Conservation (phyloP, 2,888 invertebrate species). For the Yponomeuta cagnagella region DNA sequence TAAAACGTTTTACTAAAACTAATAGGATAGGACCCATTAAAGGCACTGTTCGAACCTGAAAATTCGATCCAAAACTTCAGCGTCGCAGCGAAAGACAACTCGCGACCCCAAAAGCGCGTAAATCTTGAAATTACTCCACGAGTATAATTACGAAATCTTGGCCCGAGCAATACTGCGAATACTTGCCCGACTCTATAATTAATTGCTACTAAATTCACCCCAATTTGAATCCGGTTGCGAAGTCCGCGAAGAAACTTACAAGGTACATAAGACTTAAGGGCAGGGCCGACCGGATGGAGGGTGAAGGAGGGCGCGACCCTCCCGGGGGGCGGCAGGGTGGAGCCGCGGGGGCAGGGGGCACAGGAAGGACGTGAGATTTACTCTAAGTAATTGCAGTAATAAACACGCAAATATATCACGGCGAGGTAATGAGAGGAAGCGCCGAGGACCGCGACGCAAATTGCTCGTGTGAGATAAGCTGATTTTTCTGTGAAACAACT, state of each 20-base stretch:
- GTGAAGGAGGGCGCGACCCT: constrained; percentile 71
- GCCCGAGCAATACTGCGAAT: constrained; percentile 56
- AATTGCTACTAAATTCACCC: constrained; percentile 76
- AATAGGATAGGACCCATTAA: not conserved
- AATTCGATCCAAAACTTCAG: not conserved
- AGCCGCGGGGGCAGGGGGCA: constrained; percentile 39
- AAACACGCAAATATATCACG: constrained; percentile 76
- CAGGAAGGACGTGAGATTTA: constrained; percentile 76
- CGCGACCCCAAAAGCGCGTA: constrained; percentile 15
- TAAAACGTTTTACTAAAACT: no score
- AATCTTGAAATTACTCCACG: constrained; percentile 20
- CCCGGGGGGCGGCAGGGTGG: constrained; percentile 34
- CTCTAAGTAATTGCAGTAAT: constrained; percentile 78
- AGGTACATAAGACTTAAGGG: constrained; percentile 76
- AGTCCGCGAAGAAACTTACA: constrained; percentile 75
- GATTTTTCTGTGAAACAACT: constrained; percentile 55
- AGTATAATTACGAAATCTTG: constrained; percentile 57
- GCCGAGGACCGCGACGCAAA: constrained; percentile 71
- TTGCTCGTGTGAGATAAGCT: constrained; percentile 74
- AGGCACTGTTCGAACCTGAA: not conserved
- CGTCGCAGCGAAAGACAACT: constrained; percentile 7
- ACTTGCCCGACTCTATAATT: constrained; percentile 70
- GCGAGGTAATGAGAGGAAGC: constrained; percentile 74
- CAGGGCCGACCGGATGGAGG: constrained; percentile 73
- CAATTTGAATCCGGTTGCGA: constrained; percentile 75